phyloP scores from a whole-genome alignment of 2,113 vertebrate genomes.

The Oxyura jamaicensis region DNA sequence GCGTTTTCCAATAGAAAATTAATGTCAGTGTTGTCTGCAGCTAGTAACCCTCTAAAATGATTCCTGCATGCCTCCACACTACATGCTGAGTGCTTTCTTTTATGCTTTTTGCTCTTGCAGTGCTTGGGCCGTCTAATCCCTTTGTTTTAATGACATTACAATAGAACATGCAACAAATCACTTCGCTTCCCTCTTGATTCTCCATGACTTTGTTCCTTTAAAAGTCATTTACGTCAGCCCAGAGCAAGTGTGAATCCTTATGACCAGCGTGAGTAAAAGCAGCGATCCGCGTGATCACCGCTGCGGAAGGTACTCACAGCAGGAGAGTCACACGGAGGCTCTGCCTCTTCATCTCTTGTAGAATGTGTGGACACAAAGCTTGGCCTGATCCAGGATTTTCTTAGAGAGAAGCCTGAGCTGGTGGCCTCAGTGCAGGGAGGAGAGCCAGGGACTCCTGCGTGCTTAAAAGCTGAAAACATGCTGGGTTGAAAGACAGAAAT shows the following conservation, averaged over 20 bases:
- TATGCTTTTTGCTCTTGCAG: constrained; percentile 32
- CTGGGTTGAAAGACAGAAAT: background rate
- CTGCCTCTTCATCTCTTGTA: background rate
- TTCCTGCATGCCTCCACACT: constrained; percentile 9
- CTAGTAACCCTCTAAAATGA: constrained; percentile 34
- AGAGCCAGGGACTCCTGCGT: background rate
- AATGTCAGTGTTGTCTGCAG: constrained; percentile 41
- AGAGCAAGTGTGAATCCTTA: background rate
- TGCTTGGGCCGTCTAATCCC: background rate
- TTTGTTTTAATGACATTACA: constrained; percentile 41
- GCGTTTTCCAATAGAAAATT: constrained; percentile 59
- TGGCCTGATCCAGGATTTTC: background rate
- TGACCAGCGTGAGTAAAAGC: background rate
- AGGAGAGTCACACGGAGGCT: background rate
- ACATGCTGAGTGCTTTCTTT: constrained; percentile 26
- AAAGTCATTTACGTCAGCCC: background rate
- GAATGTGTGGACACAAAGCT: background rate
- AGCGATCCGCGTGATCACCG: background rate
- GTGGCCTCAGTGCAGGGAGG: background rate
- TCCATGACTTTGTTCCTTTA: background rate
- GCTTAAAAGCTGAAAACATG: background rate
- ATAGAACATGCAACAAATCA: background rate
- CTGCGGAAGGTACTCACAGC: background rate
- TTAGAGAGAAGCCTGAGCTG: background rate
- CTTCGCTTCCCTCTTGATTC: constrained; percentile 17